phyloP scores from a whole-genome alignment of 1,140 invertebrate genomes.

The Temnothorax curvispinosus region DNA sequence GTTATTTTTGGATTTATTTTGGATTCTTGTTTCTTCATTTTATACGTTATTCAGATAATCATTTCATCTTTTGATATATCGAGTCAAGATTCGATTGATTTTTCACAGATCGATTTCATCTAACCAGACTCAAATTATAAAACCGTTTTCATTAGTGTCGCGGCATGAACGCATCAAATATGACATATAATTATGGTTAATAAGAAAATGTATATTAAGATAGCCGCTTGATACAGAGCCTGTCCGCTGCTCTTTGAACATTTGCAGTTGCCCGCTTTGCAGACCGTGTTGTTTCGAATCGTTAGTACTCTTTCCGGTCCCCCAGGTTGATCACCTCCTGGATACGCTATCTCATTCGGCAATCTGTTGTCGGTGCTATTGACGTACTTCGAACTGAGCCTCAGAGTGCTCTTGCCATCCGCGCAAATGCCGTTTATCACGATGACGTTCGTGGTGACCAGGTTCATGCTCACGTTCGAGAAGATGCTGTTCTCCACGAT shows the following conservation, averaged over 20 bases:
- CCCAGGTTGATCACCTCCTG: conserved; percentile 16
- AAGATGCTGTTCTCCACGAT: conserved; percentile 70
- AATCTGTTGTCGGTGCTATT: conserved; percentile 71
- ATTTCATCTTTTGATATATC: not conserved
- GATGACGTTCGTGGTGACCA: conserved; percentile 63
- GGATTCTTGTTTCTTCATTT: no score
- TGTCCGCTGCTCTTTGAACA: conserved; percentile 72
- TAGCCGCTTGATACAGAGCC: not conserved
- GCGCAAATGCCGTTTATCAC: conserved; percentile 72
- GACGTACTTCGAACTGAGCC: conserved; percentile 68
- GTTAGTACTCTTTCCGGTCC: conserved; percentile 8
- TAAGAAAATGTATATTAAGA: not conserved
- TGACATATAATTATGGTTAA: not conserved
- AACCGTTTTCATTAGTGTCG: not conserved
- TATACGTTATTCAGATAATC: not conserved
- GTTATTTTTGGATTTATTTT: no score
- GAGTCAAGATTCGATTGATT: not conserved
- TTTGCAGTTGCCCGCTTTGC: conserved; percentile 78
- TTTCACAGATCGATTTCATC: not conserved
- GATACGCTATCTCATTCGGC: conserved; percentile 77
- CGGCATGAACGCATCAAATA: not conserved
- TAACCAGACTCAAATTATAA: not conserved
- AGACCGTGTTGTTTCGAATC: conserved; percentile 75
- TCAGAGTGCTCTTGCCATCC: conserved; percentile 76
- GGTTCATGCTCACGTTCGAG: conserved; percentile 73